These are phyloP conservation scores for Ahaetulla prasina DNA, from an alignment of 2,113 vertebrate genomes.

Conservation along the genomic window DNA sequence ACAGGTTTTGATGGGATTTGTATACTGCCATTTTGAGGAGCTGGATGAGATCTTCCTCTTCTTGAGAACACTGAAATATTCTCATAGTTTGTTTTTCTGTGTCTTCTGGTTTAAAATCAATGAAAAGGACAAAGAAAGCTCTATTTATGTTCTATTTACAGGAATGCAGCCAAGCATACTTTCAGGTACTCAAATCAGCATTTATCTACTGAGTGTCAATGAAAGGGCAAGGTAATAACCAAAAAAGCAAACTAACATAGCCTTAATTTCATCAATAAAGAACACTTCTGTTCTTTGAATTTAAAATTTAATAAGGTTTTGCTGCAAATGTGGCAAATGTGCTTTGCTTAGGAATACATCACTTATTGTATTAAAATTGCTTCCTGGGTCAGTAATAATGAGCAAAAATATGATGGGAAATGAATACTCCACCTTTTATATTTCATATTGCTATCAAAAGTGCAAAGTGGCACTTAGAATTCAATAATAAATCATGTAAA, in stretches of 20 bases:
- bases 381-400: background rate
- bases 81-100: background rate
- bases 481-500: background rate
- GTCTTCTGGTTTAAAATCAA: conserved; percentile 25
- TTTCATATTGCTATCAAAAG: background rate
- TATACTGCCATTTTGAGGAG: background rate
- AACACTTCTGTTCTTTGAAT: background rate
- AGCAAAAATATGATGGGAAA: background rate
- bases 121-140: background rate
- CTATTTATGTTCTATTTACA: conserved; percentile 25
- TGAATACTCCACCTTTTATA: background rate
- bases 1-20: background rate
- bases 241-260: conserved; percentile 9
- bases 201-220: conserved; percentile 4
- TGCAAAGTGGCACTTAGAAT: background rate
- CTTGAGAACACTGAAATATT: background rate
- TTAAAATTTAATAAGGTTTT: conserved; percentile 4
- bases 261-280: background rate
- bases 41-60: conserved; percentile 1
- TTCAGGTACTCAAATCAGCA: conserved; percentile 16
- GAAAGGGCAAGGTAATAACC: conserved; percentile 26
- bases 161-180: background rate
- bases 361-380: background rate
- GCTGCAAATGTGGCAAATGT: conserved; percentile 19
- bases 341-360: background rate